A percentile compares a stretch with the other conserved stretches of the same genome.
Conservation (phyloP, 2,113 vertebrate species). For the Carassius auratus region DNA sequence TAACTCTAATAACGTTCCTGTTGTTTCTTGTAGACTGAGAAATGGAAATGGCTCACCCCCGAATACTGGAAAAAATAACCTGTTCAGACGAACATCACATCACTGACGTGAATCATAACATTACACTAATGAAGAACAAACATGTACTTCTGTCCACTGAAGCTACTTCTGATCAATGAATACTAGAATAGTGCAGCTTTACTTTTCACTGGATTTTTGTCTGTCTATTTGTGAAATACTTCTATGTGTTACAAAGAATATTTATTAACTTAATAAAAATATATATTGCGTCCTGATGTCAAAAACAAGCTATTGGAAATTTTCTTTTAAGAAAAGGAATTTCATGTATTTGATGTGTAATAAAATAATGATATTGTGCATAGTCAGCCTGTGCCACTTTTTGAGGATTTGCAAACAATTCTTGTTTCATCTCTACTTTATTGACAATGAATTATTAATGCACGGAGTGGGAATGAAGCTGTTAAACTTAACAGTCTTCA, state of each 20-base stretch:
- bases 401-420: background rate
- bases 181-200: slow-evolving; percentile 19
- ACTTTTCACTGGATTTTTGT: slow-evolving; percentile 43
- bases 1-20: background rate
- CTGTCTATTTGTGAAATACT: slow-evolving; percentile 8
- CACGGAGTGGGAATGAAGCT: slow-evolving; percentile 14
- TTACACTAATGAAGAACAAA: slow-evolving; percentile 47
- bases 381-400: too few species aligned
- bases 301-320: background rate
- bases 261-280: slow-evolving; percentile 54
- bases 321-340: background rate
- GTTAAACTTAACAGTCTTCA: slow-evolving; percentile 30
- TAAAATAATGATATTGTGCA: too few species aligned
- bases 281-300: background rate
- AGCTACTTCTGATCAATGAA: slow-evolving; percentile 19
- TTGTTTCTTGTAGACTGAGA: slow-evolving; percentile 75
- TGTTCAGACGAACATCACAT: slow-evolving; percentile 18
- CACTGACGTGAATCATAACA: background rate
- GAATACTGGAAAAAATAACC: slow-evolving; percentile 76
- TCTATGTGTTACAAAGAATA: slow-evolving; percentile 16
- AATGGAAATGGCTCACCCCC: slow-evolving; percentile 75
- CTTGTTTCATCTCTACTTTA: slow-evolving; percentile 2
- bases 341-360: background rate
- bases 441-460: background rate
- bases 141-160: background rate